Conservation (phyloP, 2,113 vertebrate genomes). For the Myotis yumanensis region DNA sequence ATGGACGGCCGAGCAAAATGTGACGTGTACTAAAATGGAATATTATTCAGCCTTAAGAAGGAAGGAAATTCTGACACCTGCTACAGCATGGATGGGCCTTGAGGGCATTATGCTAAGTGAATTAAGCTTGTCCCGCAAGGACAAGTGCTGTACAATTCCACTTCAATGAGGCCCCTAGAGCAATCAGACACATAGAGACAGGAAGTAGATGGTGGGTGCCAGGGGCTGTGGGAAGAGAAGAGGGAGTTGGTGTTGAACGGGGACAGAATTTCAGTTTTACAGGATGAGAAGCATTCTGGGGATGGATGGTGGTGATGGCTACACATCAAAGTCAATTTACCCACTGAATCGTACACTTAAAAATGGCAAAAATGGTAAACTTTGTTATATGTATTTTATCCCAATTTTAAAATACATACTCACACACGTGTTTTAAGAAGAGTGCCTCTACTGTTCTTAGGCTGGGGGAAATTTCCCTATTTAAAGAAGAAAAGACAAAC, state of each 20-base stretch:
- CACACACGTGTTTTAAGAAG: not conserved
- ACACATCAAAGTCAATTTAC: accelerated
- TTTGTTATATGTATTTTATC: not conserved
- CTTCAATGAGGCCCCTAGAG: accelerated
- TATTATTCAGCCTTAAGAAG: not conserved
- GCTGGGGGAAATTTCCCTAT: not conserved
- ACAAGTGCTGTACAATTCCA: accelerated
- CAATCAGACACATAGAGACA: accelerated
- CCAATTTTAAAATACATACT: not conserved
- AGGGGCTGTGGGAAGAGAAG: too few species aligned
- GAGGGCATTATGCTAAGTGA: not conserved
- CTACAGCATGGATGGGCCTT: accelerated
- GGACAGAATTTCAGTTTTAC: not conserved
- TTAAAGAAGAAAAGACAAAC: not conserved
- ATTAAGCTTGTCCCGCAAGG: too few species aligned
- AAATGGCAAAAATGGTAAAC: not conserved
- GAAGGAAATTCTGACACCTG: not conserved
- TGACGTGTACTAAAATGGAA: accelerated
- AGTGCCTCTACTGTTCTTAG: not conserved
- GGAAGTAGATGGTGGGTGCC: not conserved
- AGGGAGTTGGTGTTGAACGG: accelerated
- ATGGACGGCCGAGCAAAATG: accelerated
- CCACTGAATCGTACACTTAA: not conserved
- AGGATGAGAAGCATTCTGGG: not conserved
- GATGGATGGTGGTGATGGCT: accelerated